A percentile compares a stretch with the other conserved stretches of the same genome.
phyloP scores from a whole-genome alignment of 2,888 invertebrate species.

The Lottia scabra region DNA sequence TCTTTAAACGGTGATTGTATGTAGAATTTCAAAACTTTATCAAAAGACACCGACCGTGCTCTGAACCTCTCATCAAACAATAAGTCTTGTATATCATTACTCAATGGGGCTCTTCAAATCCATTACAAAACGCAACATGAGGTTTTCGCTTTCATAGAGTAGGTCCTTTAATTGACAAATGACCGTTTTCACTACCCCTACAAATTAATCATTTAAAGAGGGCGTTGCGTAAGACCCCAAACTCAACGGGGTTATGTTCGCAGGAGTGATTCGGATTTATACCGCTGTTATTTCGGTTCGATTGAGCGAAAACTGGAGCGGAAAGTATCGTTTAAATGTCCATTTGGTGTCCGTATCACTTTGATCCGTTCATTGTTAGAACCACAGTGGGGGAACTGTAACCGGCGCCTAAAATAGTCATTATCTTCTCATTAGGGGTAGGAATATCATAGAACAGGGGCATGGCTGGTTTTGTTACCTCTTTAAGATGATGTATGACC shows the following conservation, averaged over 20 bases:
- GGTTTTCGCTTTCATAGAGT: neutral
- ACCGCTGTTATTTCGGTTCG: too few relatives aligned
- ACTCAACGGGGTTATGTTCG: too few relatives aligned
- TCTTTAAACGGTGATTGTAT: too few relatives aligned
- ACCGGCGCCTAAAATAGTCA: neutral
- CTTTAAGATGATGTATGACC: neutral
- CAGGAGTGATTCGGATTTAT: too few relatives aligned
- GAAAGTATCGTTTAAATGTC: too few relatives aligned
- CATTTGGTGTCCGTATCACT: neutral
- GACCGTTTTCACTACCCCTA: neutral
- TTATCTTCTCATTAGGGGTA: neutral
- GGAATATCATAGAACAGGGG: neutral
- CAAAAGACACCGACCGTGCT: neutral
- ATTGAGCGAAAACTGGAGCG: too few relatives aligned
- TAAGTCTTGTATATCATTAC: constrained; percentile 1
- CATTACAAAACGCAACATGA: neutral
- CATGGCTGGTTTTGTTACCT: neutral
- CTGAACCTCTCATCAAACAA: constrained; percentile 1
- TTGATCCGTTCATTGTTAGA: neutral
- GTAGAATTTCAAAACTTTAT: too few relatives aligned
- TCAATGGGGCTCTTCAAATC: neutral
- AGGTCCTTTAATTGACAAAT: neutral
- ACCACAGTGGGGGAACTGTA: neutral
- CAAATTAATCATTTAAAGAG: neutral
- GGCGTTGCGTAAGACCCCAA: neutral